Percentiles rank a stretch among this genome's conserved stretches.
Conservation (phyloP, 2,113 vertebrate genomes). For the Symphodus melops region DNA sequence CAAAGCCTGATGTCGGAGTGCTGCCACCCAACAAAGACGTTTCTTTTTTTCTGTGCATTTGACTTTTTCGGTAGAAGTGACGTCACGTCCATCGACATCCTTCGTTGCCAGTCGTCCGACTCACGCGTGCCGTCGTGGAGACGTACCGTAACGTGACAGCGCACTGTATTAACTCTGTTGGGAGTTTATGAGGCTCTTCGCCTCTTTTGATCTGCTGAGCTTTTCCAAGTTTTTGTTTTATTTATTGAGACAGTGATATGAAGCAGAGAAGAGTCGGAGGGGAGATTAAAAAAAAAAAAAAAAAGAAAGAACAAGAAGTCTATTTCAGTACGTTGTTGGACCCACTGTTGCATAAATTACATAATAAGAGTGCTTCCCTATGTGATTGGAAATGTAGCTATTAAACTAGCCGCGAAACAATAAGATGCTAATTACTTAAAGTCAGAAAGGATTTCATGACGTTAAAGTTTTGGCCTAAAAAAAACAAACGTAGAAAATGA, state of each 20-base stretch:
- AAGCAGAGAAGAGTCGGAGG: not conserved
- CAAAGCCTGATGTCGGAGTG: not conserved
- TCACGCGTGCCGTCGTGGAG: not conserved
- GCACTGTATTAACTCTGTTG: not conserved
- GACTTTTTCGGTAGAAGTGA: slow-evolving; percentile 1
- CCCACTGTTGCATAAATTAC: too few relatives aligned
- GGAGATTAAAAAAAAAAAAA: too few relatives aligned
- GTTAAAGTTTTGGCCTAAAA: too few relatives aligned
- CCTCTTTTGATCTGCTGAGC: not conserved
- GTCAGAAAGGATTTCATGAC: too few relatives aligned
- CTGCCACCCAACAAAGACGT: too few relatives aligned
- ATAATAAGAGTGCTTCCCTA: too few relatives aligned
- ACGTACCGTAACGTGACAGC: slow-evolving; percentile 9
- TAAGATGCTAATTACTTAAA: too few relatives aligned
- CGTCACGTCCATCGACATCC: slow-evolving; percentile 39
- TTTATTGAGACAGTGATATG: slow-evolving; percentile 11
- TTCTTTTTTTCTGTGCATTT: too few relatives aligned
- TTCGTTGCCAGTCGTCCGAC: not conserved
- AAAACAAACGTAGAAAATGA: too few relatives aligned
- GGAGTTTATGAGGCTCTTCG: not conserved
- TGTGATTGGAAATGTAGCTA: too few relatives aligned
- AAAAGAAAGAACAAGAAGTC: not conserved
- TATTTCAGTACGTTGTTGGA: too few relatives aligned
- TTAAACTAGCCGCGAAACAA: too few relatives aligned
- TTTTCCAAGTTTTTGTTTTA: slow-evolving; percentile 13